Base-by-base conservation (phyloP, 2,888 invertebrate genomes). In the Steromphala cineraria region DNA sequence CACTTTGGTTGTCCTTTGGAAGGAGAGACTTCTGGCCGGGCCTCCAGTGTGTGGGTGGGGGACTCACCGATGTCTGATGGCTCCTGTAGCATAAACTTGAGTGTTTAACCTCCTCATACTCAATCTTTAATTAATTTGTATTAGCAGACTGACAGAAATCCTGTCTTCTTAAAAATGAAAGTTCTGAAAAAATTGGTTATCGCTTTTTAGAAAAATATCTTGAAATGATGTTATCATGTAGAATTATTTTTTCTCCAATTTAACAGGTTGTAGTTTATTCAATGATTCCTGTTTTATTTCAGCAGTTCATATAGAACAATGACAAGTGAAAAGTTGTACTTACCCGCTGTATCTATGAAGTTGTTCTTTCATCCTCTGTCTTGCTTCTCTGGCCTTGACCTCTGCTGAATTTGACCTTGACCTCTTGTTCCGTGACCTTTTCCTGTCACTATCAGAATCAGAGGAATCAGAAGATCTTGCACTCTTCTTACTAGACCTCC, bases 31-130 rank as follows among this genome's bases (percentile, higher is more conserved):
- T 91, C 81, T 89, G 89, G 24, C 90, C 90, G 53, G 90, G 89
- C 78, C 88, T 91, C 90, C 90, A 90, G 82, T 90, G 91, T 13
- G 90, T 90, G n/a, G 91, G 91, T 7, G 90, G 91, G 3, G 90
- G 90, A 80, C 90, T 90, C 56, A 90, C 90, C 8, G 90, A 90
- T 75, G 88, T 88, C 53, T 84, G 79, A 28, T 83, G 84, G 2
- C 84, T 46, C 1, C 46, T 46, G 46, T 8, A 46, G 46, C 10
- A 46, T 5, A 36, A 7, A 36, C 36, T 36, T 36, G 36, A 7
- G 36, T 36, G 7, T 7, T 36, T 36, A 2, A 36, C 36, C 7
- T 36, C 36, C 7, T 36, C 36, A n/a, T n/a, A n/a, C n/a, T n/a
- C n/a, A n/a, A n/a, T n/a, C n/a, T n/a, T n/a, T n/a, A n/a, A n/a